phyloP scores from a whole-genome alignment of 2,888 invertebrate species.

The Sisyra terminalis region DNA sequence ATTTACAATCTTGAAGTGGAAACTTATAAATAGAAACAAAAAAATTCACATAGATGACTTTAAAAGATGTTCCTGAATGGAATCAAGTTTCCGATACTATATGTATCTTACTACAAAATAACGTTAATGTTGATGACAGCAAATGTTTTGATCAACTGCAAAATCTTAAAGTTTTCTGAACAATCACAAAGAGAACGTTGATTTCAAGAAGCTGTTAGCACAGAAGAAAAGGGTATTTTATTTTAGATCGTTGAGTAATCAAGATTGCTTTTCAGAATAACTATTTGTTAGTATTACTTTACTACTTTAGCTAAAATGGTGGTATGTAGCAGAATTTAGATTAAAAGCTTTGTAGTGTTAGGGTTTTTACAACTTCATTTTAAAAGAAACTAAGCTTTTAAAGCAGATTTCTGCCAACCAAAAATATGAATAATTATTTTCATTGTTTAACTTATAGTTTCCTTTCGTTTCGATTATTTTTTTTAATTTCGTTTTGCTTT shows the following conservation, averaged over 20 bases:
- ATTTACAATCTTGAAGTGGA: conserved; percentile 11
- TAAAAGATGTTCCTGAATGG: conserved; percentile 11
- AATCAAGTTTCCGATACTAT: conserved; percentile 10
- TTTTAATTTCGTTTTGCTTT: no score
- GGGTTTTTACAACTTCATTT: no score
- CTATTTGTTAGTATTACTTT: no score
- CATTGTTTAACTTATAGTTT: no score
- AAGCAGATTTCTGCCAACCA: no score
- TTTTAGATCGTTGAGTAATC: background rate
- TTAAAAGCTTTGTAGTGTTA: no score
- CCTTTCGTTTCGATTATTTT: no score
- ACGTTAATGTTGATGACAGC: conserved; percentile 10
- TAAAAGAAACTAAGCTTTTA: no score
- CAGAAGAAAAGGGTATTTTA: conserved; percentile 8
- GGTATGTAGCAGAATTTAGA: no score
- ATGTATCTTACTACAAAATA: conserved; percentile 10
- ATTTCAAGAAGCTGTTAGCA: conserved; percentile 9
- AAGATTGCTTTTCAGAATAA: no score
- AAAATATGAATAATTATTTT: no score
- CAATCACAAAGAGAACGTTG: background rate
- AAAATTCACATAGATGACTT: conserved; percentile 11
- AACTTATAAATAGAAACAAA: conserved; percentile 10
- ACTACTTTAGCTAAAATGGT: no score
- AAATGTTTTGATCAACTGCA: conserved; percentile 12
- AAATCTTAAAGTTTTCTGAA: conserved; percentile 5